These are phyloP conservation scores for Drosophila repletoides DNA, from an alignment of 1,140 invertebrate genomes.

Conservation along the genomic window DNA sequence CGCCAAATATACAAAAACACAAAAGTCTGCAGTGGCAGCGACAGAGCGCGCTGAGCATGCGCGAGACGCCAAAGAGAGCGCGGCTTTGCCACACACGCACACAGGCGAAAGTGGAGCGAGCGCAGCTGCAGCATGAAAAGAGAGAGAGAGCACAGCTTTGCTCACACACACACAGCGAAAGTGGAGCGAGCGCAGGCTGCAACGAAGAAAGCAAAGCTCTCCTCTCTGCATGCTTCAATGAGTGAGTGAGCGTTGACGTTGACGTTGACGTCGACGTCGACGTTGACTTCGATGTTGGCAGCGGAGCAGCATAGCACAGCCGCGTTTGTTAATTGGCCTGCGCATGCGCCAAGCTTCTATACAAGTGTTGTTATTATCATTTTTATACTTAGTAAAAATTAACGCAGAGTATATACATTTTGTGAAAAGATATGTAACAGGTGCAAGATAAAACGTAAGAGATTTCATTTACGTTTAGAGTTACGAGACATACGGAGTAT, in stretches of 20 bases:
- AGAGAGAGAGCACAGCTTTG: slow-evolving; percentile 9
- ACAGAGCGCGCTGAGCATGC: slow-evolving; percentile 40
- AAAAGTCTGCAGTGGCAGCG: slow-evolving; percentile 25
- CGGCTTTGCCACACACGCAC: slow-evolving; percentile 12
- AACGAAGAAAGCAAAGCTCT: slow-evolving; percentile 45
- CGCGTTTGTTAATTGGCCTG: slow-evolving; percentile 55
- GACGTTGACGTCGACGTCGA: not conserved
- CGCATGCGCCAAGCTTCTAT: slow-evolving; percentile 62
- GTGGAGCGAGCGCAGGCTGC: slow-evolving; percentile 32
- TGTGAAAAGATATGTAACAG: no score
- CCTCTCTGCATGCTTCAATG: slow-evolving; percentile 39
- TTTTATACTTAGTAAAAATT: no score
- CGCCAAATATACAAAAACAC: slow-evolving; percentile 22
- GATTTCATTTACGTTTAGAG: no score
- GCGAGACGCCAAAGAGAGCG: slow-evolving; percentile 25
- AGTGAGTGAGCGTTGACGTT: slow-evolving; percentile 28
- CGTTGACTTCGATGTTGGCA: no score
- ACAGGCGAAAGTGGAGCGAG: slow-evolving; percentile 44
- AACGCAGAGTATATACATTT: no score
- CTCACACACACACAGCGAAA: slow-evolving; percentile 31
- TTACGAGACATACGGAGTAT: no score
- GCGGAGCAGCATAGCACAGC: slow-evolving; percentile 14
- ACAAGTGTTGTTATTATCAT: slow-evolving; percentile 38
- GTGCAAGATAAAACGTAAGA: no score
- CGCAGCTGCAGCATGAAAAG: slow-evolving; percentile 32